Evolutionary conservation across 2,797 vertebrate species (phyloP).

Genomic region (Sebastes hopkinsi): DNA sequence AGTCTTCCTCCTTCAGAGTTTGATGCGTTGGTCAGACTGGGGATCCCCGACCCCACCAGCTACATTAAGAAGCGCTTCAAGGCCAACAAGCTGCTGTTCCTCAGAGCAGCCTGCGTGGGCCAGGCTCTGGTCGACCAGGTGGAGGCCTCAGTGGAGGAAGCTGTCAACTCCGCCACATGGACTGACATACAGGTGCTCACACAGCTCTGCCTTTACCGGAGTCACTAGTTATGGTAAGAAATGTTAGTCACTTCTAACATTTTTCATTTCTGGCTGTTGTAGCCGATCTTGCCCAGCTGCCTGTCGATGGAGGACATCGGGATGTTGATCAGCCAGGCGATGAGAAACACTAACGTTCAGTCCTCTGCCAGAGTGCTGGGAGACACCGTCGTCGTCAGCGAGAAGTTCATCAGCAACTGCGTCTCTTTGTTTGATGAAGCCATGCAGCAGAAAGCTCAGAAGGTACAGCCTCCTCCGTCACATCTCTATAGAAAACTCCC

Average conservation of each 20-base stretch:
- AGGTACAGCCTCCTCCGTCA: constrained; percentile 76
- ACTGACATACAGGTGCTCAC: constrained; percentile 88
- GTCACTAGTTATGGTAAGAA: background rate
- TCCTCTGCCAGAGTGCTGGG: constrained; percentile 84
- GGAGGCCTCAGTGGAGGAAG: constrained; percentile 95
- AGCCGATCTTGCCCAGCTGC: constrained; percentile 93
- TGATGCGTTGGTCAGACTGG: constrained; percentile 90
- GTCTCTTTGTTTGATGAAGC: constrained; percentile 85
- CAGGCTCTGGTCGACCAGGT: constrained; percentile 91
- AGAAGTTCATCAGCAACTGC: constrained; percentile 92
- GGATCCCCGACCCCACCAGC: constrained; percentile 90
- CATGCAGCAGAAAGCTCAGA: constrained; percentile 94
- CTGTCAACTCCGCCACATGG: constrained; percentile 91
- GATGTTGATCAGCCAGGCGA: constrained; percentile 92
- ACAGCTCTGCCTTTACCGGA: background rate
- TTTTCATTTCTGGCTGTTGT: background rate
- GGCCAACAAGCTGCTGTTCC: constrained; percentile 87
- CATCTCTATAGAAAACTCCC: background rate
- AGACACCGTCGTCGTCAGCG: constrained; percentile 90
- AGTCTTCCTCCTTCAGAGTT: constrained; percentile 83
- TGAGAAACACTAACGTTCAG: constrained; percentile 87
- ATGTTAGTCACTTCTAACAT: background rate
- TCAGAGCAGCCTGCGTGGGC: constrained; percentile 89
- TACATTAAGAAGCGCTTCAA: constrained; percentile 95
- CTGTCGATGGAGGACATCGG: constrained; percentile 88